Base-by-base conservation (phyloP, 2,113 vertebrate species). In the Sialia sialis region DNA sequence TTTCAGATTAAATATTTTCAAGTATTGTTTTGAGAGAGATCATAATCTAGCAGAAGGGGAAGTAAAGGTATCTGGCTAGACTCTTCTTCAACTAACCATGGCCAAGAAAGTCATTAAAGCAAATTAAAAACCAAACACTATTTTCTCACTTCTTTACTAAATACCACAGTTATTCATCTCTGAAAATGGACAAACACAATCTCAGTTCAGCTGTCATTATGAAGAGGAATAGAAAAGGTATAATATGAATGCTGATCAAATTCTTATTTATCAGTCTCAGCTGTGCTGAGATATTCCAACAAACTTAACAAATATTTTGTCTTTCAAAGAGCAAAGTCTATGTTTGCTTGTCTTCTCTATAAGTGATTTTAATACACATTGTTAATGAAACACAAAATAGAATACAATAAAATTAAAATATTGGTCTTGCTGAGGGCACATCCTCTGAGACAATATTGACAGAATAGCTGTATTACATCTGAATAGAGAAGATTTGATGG, bases 1-100 rank as follows among this genome's bases (percentile, higher is more conserved):
- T 43, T 95, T 97, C 92, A 87, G 55, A 96, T 94, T 85, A 93
- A 84, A 55, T 36, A 81, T 94, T 95, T 95, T 92, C 89, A 94
- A 96, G 46, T 67, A 91, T 94, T 95, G 79, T 96, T 94, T 97
- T 90, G 44, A 97, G 93, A 89, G 58, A 84, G 76, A 92, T 89
- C 70, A 64, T 92, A 79, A 96, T 83, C 59, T 91, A 83, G 96
- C 69, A 93, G 66, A 75, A 95, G 86, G 81, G 62, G 84, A 93
- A 81, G 97, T 95, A 94, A 93, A 87, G 66, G 66, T 92, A 94
- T 84, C 36, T 92, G 78, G 86, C 72, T 92, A 67, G 75, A 90
- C 30, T 48, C 58, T 94, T 86, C 84, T 89, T 97, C 72, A 94
- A 93, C 92, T 68, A 94, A 91, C 59, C 43, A 77, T 78, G 29